Evolutionary conservation across 2,888 invertebrate genomes (phyloP), one percentile per base, ranked within the genome.

Genomic region (Drosophila subsilvestris): DNA sequence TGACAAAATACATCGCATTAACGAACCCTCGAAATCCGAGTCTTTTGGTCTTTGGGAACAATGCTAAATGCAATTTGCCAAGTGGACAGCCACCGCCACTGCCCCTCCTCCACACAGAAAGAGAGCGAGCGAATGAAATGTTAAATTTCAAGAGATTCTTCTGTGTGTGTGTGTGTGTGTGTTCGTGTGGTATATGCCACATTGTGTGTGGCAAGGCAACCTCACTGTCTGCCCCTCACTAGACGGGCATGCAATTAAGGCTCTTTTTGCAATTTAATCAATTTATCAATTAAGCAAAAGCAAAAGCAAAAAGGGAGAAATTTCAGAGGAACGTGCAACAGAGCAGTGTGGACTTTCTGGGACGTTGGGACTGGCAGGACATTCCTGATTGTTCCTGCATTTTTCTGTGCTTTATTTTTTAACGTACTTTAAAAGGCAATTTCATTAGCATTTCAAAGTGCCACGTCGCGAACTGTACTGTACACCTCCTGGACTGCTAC

Each of bases 401-500:
- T 53, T 14, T n/a, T 49, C 27, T 58, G 42, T 25, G 42, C 32
- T 29, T 45, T 37, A 18, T n/a, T 20, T 43, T 20, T 10, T 17
- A 29, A 29, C 25, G 25, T 54, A 54, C 71, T 81, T 82, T 79
- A 74, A 87, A 85, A 82, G 86, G 75, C 87, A 87, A 85, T 85
- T 83, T 85, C 85, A 85, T 85, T 85, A 87, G 88, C 85, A 85
- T 85, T 85, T 85, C 88, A 85, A 87, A 85, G 85, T 86, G 86
- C 45, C 70, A 63, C 50, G 47, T 47, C 53, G 69, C 61, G 25
- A n/a, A 20, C 32, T 17, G 14, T 17, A 17, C 45, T 56, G 48
- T 55, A 27, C 44, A 20, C 37, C 37, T 57, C 22, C 17, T 8
- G 22, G n/a, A 14, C 42, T 54, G 3, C 17, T 22, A n/a, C 12